These are phyloP conservation scores for Cyclina sinensis DNA, from an alignment of 1,140 invertebrate species.

Conservation along the genomic window DNA sequence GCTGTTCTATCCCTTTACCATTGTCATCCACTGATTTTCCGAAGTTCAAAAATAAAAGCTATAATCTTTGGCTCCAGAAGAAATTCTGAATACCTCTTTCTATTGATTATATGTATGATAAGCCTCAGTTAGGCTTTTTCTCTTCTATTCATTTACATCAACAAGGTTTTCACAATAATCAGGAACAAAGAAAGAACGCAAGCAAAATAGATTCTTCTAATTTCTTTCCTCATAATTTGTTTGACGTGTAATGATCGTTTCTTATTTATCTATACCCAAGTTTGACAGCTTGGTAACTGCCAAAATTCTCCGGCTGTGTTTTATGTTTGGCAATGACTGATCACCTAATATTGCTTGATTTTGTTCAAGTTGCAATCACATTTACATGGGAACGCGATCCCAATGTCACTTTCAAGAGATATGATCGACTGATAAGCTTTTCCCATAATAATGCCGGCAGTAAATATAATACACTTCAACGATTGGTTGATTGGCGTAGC, in stretches of 20 bases:
- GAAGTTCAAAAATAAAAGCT: no score
- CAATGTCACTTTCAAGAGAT: slow-evolving; percentile 65
- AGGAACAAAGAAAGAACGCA: slow-evolving; percentile 51
- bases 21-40: no score
- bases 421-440: slow-evolving; percentile 61
- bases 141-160: slow-evolving; percentile 17
- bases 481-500: slow-evolving; percentile 64
- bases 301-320: slow-evolving; percentile 51
- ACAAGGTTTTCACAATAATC: slow-evolving; percentile 16
- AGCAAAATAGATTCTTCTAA: slow-evolving; percentile 64
- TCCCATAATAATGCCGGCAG: slow-evolving; percentile 57
- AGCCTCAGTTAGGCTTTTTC: background rate
- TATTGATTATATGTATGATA: no score
- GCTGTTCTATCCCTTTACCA: no score
- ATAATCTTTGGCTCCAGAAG: no score
- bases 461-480: slow-evolving; percentile 58
- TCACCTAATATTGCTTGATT: slow-evolving; percentile 54
- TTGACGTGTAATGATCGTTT: slow-evolving; percentile 61
- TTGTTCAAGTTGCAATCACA: slow-evolving; percentile 57
- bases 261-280: slow-evolving; percentile 65
- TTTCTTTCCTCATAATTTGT: slow-evolving; percentile 66
- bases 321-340: slow-evolving; percentile 46
- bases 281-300: slow-evolving; percentile 63
- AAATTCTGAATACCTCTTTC: no score
- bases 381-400: slow-evolving; percentile 62